Evolutionary conservation across 2,113 vertebrate species (phyloP).

Genomic region (Clinocottus analis): DNA sequence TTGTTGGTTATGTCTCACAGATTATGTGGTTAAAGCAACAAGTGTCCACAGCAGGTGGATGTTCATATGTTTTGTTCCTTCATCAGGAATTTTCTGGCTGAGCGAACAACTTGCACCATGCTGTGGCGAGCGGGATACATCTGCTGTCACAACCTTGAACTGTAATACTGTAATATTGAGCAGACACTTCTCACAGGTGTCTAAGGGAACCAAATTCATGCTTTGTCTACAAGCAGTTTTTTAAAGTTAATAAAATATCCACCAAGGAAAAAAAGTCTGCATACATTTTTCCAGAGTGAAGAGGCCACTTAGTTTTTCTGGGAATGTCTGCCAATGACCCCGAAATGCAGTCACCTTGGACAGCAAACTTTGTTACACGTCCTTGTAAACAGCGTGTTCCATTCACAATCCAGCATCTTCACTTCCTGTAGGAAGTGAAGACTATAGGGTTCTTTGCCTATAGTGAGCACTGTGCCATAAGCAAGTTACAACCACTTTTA

Average conservation of each 20-base stretch:
- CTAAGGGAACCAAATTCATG: neutral
- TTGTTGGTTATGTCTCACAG: neutral
- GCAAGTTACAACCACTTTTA: neutral
- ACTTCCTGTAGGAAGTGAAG: no score
- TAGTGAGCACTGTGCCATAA: neutral
- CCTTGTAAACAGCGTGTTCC: neutral
- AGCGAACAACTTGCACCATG: slow-evolving; percentile 41
- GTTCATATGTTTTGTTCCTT: slow-evolving; percentile 32
- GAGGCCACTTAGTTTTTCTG: neutral
- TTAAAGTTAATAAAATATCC: neutral
- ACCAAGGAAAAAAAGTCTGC: neutral
- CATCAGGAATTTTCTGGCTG: slow-evolving; percentile 41
- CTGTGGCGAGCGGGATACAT: slow-evolving; percentile 18
- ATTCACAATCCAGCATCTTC: neutral
- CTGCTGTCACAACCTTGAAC: slow-evolving; percentile 26
- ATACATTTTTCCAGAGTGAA: neutral
- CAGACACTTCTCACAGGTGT: neutral
- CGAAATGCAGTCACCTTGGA: neutral
- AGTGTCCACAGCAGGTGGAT: slow-evolving; percentile 39
- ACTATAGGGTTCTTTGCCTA: neutral
- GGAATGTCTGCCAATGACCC: neutral
- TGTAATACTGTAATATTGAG: neutral
- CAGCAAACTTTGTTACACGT: neutral
- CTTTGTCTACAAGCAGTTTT: neutral
- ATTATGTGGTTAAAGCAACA: slow-evolving; percentile 10